phyloP scores from a whole-genome alignment of 2,888 invertebrate genomes.

The Ichneumoninae sp. region DNA sequence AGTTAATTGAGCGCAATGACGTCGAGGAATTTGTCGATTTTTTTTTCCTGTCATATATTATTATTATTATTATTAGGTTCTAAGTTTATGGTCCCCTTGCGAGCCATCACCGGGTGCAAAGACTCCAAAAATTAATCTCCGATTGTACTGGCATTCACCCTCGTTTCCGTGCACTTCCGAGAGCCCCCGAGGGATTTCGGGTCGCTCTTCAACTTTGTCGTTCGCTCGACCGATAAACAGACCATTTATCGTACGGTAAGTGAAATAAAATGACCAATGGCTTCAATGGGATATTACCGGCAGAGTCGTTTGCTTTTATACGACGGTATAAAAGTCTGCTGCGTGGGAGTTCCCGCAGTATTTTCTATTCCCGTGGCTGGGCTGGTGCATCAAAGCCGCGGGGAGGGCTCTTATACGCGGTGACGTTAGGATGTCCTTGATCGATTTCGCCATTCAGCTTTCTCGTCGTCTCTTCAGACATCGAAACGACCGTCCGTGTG shows the following conservation, averaged over 20 bases:
- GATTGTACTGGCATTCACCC: no score
- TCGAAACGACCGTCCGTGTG: conserved; percentile 53
- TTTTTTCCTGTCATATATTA: not conserved
- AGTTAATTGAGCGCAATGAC: no score
- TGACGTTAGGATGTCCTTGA: conserved; percentile 57
- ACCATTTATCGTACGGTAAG: conserved; percentile 37
- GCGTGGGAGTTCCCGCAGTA: not conserved
- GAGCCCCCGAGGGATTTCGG: conserved; percentile 15
- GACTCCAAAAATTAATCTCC: no score
- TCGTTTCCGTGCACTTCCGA: not conserved
- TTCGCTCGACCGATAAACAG: conserved; percentile 36
- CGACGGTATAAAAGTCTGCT: not conserved
- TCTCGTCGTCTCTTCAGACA: conserved; percentile 53
- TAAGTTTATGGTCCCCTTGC: no score
- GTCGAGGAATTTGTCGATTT: no score
- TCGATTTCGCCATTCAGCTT: conserved; percentile 57
- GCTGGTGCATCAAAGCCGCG: conserved; percentile 18
- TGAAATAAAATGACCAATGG: conserved; percentile 51
- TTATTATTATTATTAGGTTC: not conserved
- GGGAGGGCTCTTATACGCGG: conserved; percentile 17
- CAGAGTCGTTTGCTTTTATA: conserved; percentile 43
- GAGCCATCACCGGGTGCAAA: no score
- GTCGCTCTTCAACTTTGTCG: conserved; percentile 24
- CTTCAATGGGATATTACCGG: conserved; percentile 21
- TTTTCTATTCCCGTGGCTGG: conserved; percentile 11